Base-by-base conservation (phyloP, 2,113 vertebrate species). In the Lagopus muta region DNA sequence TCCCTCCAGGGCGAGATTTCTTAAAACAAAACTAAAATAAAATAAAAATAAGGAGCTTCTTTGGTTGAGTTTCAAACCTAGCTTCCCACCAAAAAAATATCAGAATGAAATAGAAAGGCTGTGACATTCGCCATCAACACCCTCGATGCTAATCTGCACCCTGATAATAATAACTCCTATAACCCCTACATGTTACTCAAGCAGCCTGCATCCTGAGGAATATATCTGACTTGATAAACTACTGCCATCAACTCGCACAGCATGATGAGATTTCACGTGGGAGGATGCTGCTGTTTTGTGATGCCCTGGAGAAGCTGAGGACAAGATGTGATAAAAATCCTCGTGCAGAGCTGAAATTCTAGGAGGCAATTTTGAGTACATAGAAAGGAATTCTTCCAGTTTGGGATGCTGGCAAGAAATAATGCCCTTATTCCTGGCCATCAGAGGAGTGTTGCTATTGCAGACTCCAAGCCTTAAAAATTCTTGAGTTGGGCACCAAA, bases 241-340 rank as follows among this genome's bases (percentile, higher is more conserved):
- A 34, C 88, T 83, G 77, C 89, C 82, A 78, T 92, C 92, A 80
- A 10, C 73, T 71, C n/a, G n/a, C 72, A 57, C 65, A 75, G 72
- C 28, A 58, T 38, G 86, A 82, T 66, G 62, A 94, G 90, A 65
- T 74, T 43, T 36, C 32, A 65, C 0, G 8, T 93, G 90, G 96
- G 95, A 94, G 52, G 82, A 75, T 45, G 76, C 70, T 81, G 76
- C 87, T 84, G 62, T 19, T 95, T 76, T 2, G 0, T 73, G 82
- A 86, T 84, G 90, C 88, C 82, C 94, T 72, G 70, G 70, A 94
- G 90, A 95, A 73, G 73, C 62, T 16, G 70, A 90, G 82, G 94
- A 90, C 82, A 82, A 89, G 86, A 89, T 0, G 7, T 40, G 77
- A 86, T 70, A 45, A 86, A 90, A 19, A 78, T 54, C 22, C 75